Evolutionary conservation across 2,113 vertebrate species (phyloP), one percentile per base, ranked within the genome.

Genomic region (Lagenorhynchus albirostris): DNA sequence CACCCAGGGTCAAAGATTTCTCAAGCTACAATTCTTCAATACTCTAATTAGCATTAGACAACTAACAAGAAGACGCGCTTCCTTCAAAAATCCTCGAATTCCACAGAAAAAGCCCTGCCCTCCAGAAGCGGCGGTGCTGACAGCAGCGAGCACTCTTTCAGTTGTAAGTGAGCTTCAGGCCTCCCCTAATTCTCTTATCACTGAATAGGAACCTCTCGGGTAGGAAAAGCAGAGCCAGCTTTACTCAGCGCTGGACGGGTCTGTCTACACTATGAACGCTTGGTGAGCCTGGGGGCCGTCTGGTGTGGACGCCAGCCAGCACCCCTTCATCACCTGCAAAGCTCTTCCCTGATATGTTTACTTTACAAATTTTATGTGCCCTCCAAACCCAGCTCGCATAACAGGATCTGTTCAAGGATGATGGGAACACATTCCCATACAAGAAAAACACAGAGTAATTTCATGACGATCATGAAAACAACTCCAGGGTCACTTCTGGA

Each of bases 151-250:
- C 8, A 2, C 41, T 10, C 33, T 94, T 67, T 47, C 60, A 0
- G 23, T 55, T 68, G 20, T 31, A 31, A 74, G 44, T 20, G 47
- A 26, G 7, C 87, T 70, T 71, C 53, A 1, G 12, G 1, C 3
- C 53, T 10, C 8, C 15, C 11, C 17, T 14, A 8, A 9, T 41
- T 36, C 44, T 58, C n/a, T 89, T 17, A 79, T 21, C 62, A 38
- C 33, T 47, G 68, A 81, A 13, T 2, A 7, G 0, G 33, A 44
- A n/a, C 44, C 36, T 53, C 44, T 7, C 0, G 0, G 26, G 11
- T 5, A 29, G 50, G 58, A 62, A 21, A 58, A 31, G 25, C 50
- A 13, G 25, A 1, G 2, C 14, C 1, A n/a, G 36, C 83, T 36
- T 55, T 18, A n/a, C 55, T 71, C 70, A 33, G 12, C 1, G 7